These are phyloP conservation scores for Prietella phreatophila DNA, from an alignment of 2,113 vertebrate species.

Conservation along the genomic window DNA sequence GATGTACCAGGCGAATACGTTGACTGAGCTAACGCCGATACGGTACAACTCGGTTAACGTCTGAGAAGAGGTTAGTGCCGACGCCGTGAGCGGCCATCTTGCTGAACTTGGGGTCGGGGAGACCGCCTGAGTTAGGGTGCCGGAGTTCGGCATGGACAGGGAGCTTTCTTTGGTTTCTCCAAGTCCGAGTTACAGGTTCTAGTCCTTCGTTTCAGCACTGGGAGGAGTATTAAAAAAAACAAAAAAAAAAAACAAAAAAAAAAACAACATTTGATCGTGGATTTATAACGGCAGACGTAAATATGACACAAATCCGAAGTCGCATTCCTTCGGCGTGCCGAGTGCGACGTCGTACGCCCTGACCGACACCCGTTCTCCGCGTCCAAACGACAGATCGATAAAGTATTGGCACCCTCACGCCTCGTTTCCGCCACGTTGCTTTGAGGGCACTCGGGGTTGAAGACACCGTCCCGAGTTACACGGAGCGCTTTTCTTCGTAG, in stretches of 20 bases:
- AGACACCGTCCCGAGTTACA: background rate
- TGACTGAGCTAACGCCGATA: too few species aligned
- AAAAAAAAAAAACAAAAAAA: background rate
- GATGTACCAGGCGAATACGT: too few species aligned
- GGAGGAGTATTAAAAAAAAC: background rate
- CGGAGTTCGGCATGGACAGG: too few species aligned
- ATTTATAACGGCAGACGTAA: background rate
- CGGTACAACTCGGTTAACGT: too few species aligned
- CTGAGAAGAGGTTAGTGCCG: too few species aligned
- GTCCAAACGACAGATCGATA: background rate
- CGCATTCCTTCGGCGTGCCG: background rate
- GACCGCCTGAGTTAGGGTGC: too few species aligned
- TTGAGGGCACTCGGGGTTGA: background rate
- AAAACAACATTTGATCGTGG: too few species aligned
- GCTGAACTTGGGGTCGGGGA: too few species aligned
- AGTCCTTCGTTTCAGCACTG: background rate
- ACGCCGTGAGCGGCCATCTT: too few species aligned
- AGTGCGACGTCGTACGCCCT: background rate
- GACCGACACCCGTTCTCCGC: background rate
- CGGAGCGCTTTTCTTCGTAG: background rate
- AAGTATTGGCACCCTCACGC: background rate
- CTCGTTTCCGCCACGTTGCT: background rate
- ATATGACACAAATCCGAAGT: background rate
- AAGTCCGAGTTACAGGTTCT: background rate
- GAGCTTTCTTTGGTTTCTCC: background rate